These are phyloP conservation scores for Cyprinodon brontotheroides DNA, from an alignment of 2,113 vertebrate genomes.

Conservation along the genomic window DNA sequence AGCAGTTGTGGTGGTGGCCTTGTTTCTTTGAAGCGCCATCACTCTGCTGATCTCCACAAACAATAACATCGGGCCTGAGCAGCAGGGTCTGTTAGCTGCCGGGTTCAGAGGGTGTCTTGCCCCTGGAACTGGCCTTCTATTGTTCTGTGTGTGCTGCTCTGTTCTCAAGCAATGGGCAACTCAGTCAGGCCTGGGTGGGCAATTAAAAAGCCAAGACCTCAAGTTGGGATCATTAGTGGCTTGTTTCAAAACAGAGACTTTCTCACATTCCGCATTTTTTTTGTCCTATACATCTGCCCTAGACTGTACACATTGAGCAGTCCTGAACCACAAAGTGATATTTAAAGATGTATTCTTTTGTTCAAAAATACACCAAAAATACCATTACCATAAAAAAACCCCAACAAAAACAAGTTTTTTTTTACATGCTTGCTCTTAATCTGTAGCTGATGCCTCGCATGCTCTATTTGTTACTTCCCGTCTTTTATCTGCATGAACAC, in stretches of 20 bases:
- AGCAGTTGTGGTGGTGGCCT: constrained; percentile 52
- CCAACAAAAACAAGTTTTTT: constrained; percentile 23
- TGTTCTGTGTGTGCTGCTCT: constrained; percentile 64
- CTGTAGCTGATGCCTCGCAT: constrained; percentile 64
- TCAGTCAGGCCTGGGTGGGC: constrained; percentile 83
- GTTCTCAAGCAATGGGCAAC: constrained; percentile 70
- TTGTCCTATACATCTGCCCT: neutral
- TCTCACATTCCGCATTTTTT: constrained; percentile 24
- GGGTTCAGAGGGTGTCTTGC: constrained; percentile 72
- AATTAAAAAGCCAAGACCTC: constrained; percentile 82
- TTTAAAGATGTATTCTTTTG: constrained; percentile 28
- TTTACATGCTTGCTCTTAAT: constrained; percentile 69
- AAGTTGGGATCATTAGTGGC: constrained; percentile 78
- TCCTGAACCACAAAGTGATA: neutral
- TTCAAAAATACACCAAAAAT: constrained; percentile 30
- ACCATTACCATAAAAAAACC: constrained; percentile 10
- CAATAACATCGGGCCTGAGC: constrained; percentile 64
- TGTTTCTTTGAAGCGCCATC: constrained; percentile 44
- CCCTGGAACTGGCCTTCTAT: constrained; percentile 71
- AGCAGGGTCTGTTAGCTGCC: constrained; percentile 66
- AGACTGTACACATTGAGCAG: neutral
- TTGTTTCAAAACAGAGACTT: constrained; percentile 52
- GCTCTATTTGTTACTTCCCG: constrained; percentile 68
- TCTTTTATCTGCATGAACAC: constrained; percentile 45
- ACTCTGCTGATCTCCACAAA: constrained; percentile 61